Percentiles rank a stretch among this genome's conserved stretches.
These are phyloP conservation scores for Barnardius zonarius DNA, from an alignment of 2,113 vertebrate genomes.

Conservation along the genomic window DNA sequence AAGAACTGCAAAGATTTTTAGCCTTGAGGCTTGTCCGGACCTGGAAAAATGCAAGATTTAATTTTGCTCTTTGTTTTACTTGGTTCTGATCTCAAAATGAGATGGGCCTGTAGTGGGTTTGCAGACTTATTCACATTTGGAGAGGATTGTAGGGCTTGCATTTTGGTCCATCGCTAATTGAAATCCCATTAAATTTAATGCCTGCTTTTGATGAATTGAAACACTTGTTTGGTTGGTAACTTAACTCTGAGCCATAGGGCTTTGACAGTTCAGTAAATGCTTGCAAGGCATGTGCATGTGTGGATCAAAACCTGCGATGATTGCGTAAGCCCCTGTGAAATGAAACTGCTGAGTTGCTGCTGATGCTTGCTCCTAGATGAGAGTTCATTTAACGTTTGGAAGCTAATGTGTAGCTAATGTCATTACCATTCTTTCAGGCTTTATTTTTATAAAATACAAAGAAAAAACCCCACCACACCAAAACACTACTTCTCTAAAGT, in stretches of 20 bases:
- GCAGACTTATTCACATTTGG: neutral
- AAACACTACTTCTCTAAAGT: neutral
- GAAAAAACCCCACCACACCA: neutral
- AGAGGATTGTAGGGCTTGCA: conserved; percentile 9
- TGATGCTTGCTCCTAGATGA: conserved; percentile 3
- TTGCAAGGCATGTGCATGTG: neutral
- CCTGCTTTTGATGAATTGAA: conserved; percentile 37
- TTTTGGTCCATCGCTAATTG: conserved; percentile 24
- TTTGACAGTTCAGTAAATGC: neutral
- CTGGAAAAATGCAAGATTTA: neutral
- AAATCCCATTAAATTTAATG: conserved; percentile 32
- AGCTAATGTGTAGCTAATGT: conserved; percentile 20
- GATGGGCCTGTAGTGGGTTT: neutral
- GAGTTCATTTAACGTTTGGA: neutral
- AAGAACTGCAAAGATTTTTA: neutral
- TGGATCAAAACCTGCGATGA: neutral
- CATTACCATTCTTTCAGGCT: conserved; percentile 17
- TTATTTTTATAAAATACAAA: conserved; percentile 12
- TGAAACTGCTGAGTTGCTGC: conserved; percentile 37
- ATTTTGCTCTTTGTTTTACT: conserved; percentile 1
- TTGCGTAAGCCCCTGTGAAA: conserved; percentile 3
- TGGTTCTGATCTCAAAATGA: neutral
- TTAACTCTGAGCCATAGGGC: neutral
- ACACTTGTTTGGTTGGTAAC: conserved; percentile 2
- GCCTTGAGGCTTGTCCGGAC: neutral